phyloP scores from a whole-genome alignment of 1,140 invertebrate species.

The Drosophila chauvacae region DNA sequence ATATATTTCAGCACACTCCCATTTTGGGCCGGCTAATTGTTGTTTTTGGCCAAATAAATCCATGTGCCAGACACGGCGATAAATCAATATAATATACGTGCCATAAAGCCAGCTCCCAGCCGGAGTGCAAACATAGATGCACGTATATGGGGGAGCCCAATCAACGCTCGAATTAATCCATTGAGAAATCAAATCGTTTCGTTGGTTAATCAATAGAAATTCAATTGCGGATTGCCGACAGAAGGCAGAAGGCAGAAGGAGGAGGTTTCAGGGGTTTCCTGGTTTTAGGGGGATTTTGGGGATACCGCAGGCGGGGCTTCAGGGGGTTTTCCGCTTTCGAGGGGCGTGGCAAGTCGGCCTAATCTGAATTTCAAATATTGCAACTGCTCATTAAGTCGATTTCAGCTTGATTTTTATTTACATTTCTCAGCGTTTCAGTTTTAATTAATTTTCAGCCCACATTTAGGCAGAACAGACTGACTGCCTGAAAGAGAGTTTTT shows the following conservation, averaged over 20 bases:
- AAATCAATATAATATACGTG: constrained; percentile 37
- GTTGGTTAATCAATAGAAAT: constrained; percentile 43
- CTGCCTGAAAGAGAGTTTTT: no score
- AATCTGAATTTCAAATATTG: constrained; percentile 5
- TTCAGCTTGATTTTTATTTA: constrained; percentile 4
- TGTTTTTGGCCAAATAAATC: constrained; percentile 48
- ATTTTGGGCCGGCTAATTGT: constrained; percentile 36
- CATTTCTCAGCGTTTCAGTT: neutral
- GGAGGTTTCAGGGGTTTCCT: neutral
- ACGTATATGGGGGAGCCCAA: constrained; percentile 2
- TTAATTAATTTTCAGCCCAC: neutral
- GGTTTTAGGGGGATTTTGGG: neutral
- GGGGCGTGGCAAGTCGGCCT: neutral
- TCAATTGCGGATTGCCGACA: constrained; percentile 13
- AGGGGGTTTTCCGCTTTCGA: neutral
- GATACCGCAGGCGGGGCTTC: neutral
- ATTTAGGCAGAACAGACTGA: neutral
- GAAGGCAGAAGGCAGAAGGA: neutral
- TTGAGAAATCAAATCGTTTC: constrained; percentile 42
- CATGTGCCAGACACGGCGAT: constrained; percentile 27
- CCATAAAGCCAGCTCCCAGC: neutral
- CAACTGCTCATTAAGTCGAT: constrained; percentile 3
- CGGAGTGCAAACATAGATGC: constrained; percentile 19
- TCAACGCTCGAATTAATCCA: constrained; percentile 49
- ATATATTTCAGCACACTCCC: constrained; percentile 14